These are phyloP conservation scores for Emesis furor DNA, from an alignment of 2,888 invertebrate species.

Conservation along the genomic window DNA sequence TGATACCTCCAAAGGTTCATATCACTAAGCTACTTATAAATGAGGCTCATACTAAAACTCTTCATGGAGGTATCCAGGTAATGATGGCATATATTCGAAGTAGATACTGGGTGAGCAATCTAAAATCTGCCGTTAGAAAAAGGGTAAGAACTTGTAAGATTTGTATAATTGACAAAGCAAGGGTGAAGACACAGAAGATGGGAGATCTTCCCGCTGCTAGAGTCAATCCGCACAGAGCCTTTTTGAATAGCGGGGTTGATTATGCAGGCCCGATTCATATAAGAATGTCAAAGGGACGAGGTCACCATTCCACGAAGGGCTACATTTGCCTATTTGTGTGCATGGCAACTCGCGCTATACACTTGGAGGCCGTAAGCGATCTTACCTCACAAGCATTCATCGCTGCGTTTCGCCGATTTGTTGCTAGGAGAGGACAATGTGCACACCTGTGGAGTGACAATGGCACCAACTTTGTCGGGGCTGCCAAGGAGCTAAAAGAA, in stretches of 20 bases:
- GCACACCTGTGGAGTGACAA: conserved; percentile 5
- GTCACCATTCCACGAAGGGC: conserved; percentile 61
- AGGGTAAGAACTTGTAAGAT: conserved; percentile 33
- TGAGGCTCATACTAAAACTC: conserved; percentile 37
- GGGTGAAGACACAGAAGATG: conserved; percentile 46
- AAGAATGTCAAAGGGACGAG: conserved; percentile 44
- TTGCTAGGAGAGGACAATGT: conserved; percentile 2
- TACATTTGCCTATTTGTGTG: conserved; percentile 61
- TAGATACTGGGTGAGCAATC: conserved; percentile 49
- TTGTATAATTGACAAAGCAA: conserved; percentile 36
- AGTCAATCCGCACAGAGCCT: conserved; percentile 42
- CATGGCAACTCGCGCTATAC: conserved; percentile 1
- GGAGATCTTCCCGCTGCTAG: conserved; percentile 42
- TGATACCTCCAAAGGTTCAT: conserved; percentile 51
- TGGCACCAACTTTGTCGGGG: conserved; percentile 2
- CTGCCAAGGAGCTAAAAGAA: background rate
- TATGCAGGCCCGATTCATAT: conserved; percentile 53
- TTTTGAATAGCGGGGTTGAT: conserved; percentile 49
- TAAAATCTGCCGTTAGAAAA: conserved; percentile 37
- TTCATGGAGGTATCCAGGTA: conserved; percentile 50
- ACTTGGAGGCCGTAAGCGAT: conserved; percentile 8
- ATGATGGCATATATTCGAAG: conserved; percentile 43
- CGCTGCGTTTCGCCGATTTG: background rate
- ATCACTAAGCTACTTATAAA: conserved; percentile 44
- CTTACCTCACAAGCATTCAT: background rate